phyloP scores from a whole-genome alignment of 2,113 vertebrate genomes.

The Onychorhynchus coronatus region DNA sequence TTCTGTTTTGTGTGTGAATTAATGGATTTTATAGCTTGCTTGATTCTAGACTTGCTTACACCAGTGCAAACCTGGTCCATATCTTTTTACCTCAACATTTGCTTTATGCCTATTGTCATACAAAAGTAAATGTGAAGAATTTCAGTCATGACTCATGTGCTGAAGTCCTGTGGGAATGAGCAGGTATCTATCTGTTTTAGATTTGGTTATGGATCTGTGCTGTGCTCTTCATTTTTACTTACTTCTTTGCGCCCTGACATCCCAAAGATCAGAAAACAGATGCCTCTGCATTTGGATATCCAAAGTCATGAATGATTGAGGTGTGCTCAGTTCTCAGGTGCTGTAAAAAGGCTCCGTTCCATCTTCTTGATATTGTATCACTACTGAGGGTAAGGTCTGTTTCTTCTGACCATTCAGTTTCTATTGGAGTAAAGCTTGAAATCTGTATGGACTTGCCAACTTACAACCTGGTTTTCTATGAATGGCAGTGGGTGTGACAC shows the following conservation, averaged over 20 bases:
- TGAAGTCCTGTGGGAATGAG: not conserved
- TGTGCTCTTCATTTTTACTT: not conserved
- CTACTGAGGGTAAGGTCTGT: not conserved
- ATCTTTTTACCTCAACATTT: constrained; percentile 16
- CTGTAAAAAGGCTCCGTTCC: not conserved
- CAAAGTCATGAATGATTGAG: not conserved
- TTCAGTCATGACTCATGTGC: not conserved
- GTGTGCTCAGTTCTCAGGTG: not conserved
- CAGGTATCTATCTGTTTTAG: not conserved
- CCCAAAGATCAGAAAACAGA: not conserved
- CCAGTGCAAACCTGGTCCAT: not conserved
- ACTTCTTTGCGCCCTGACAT: not conserved
- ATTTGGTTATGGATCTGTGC: not conserved
- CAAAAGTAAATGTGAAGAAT: not conserved
- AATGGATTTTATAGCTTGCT: not conserved
- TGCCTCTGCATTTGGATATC: not conserved
- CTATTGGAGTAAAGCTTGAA: not conserved
- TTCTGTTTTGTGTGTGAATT: not conserved
- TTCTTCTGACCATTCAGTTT: not conserved
- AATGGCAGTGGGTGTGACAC: not conserved
- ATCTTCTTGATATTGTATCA: not conserved
- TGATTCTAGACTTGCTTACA: not conserved
- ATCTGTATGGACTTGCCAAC: not conserved
- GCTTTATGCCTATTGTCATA: not conserved
- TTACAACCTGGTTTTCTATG: not conserved